phyloP scores from a whole-genome alignment of 2,888 invertebrate genomes.

The Tenthredo notha region DNA sequence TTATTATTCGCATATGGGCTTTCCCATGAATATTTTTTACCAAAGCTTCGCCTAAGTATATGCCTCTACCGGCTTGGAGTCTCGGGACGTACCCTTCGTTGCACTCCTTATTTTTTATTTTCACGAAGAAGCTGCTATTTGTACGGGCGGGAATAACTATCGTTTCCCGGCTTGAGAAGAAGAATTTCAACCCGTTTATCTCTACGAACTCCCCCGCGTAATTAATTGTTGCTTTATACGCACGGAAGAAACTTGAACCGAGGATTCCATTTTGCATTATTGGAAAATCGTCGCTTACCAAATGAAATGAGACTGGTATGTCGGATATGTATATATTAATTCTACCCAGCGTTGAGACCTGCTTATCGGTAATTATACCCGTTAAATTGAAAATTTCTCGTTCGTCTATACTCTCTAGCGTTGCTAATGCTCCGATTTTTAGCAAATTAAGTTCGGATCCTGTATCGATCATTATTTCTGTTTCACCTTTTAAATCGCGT shows the following conservation, averaged over 20 bases:
- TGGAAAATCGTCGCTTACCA: not conserved
- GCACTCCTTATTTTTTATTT: slow-evolving; percentile 7
- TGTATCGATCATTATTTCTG: slow-evolving; percentile 10
- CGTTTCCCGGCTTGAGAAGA: not conserved
- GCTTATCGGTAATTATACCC: not conserved
- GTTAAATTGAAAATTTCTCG: not conserved
- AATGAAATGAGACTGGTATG: not conserved
- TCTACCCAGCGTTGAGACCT: not conserved
- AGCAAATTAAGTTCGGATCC: slow-evolving; percentile 8
- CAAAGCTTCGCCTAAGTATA: slow-evolving; percentile 47
- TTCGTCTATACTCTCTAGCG: not conserved
- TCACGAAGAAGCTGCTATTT: not conserved
- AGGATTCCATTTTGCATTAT: not conserved
- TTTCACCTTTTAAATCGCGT: not conserved
- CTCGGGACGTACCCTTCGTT: not conserved
- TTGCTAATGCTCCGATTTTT: slow-evolving; percentile 19
- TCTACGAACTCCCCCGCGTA: slow-evolving; percentile 19
- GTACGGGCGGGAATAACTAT: not conserved
- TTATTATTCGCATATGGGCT: not conserved
- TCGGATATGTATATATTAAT: too few species aligned
- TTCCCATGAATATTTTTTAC: not conserved
- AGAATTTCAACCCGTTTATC: not conserved
- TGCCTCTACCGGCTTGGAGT: not conserved
- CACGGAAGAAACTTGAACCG: not conserved
- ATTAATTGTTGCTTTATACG: not conserved